Evolutionary conservation across 1,140 invertebrate genomes (phyloP).

Genomic region (Thrips palmi): DNA sequence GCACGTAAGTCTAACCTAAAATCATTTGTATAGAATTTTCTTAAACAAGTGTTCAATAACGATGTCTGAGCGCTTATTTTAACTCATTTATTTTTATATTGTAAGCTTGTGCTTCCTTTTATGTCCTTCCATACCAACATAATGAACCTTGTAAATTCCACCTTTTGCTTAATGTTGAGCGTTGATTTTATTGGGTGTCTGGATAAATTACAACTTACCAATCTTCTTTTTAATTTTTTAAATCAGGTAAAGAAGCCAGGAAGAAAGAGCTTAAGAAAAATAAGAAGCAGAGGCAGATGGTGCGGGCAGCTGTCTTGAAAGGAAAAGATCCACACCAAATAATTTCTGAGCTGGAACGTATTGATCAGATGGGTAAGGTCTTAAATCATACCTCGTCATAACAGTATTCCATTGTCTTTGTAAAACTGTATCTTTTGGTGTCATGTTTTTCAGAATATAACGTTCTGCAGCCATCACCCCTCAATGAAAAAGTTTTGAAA

Average conservation of each 20-base stretch:
- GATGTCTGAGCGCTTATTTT: not conserved
- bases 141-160: not conserved
- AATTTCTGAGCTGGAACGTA: constrained; percentile 89
- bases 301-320: constrained; percentile 89
- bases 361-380: constrained; percentile 85
- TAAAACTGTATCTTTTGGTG: not conserved
- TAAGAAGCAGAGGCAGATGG: constrained; percentile 89
- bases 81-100: too few relatives aligned
- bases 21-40: constrained; percentile 1
- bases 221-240: constrained; percentile 12
- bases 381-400: not conserved
- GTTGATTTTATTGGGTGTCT: constrained; percentile 7
- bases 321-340: constrained; percentile 92
- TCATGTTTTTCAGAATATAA: constrained; percentile 64
- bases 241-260: constrained; percentile 83
- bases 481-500: constrained; percentile 92
- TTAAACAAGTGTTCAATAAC: constrained; percentile 5
- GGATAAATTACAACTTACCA: not conserved
- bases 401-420: not conserved
- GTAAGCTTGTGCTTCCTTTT: too few relatives aligned
- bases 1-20: constrained; percentile 56
- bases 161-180: constrained; percentile 12
- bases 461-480: constrained; percentile 74
- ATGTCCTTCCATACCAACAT: not conserved
- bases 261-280: constrained; percentile 98